phyloP scores from a whole-genome alignment of 2,888 invertebrate genomes.

The Teleiodes luculella region DNA sequence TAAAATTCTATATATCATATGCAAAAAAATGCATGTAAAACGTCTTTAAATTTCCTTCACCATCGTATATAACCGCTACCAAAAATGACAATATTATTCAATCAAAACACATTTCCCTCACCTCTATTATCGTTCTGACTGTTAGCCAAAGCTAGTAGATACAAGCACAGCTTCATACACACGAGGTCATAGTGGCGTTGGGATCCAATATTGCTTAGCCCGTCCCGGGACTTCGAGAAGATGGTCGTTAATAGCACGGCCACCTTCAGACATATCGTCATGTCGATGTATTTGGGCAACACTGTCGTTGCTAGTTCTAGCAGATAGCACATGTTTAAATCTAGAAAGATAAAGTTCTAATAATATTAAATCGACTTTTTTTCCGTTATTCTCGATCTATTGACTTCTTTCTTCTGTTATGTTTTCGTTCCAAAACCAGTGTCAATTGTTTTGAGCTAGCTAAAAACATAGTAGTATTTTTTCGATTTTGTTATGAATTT shows the following conservation, averaged over 20 bases:
- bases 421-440: too few relatives aligned
- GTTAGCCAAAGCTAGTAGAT: conserved; percentile 48
- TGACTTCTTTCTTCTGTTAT: too few relatives aligned
- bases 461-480: background rate
- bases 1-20: too few relatives aligned
- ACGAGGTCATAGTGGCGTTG: conserved; percentile 52
- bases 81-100: too few relatives aligned
- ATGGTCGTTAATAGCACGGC: conserved; percentile 55
- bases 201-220: conserved; percentile 26
- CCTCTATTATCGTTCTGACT: conserved; percentile 60
- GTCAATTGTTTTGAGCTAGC: too few relatives aligned
- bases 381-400: too few relatives aligned
- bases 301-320: conserved; percentile 53
- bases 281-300: conserved; percentile 47
- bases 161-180: conserved; percentile 55
- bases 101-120: conserved; percentile 25
- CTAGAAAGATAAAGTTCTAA: conserved; percentile 37
- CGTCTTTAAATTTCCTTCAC: too few relatives aligned
- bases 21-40: too few relatives aligned
- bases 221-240: conserved; percentile 45
- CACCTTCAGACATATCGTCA: conserved; percentile 45
- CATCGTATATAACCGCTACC: too few relatives aligned
- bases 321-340: conserved; percentile 54
- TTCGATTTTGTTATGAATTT: too few relatives aligned
- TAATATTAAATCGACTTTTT: too few relatives aligned